phyloP scores from a whole-genome alignment of 2,888 invertebrate genomes.

The Nipponacmea schrenckii region DNA sequence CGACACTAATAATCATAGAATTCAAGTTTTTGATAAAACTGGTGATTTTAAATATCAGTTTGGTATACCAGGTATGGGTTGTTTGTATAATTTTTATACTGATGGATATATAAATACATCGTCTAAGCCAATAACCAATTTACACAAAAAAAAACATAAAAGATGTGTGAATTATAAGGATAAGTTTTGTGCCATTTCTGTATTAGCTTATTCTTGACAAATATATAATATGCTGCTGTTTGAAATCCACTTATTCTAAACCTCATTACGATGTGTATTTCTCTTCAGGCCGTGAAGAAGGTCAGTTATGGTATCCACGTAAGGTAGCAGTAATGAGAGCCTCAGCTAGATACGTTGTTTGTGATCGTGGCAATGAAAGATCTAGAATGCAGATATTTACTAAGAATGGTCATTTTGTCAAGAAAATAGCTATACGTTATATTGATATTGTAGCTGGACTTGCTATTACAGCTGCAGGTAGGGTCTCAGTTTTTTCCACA shows the following conservation, averaged over 20 bases:
- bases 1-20: slow-evolving; percentile 94
- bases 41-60: slow-evolving; percentile 94
- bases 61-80: slow-evolving; percentile 85
- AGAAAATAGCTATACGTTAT: slow-evolving; percentile 83
- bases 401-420: slow-evolving; percentile 92
- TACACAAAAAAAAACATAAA: too few relatives aligned
- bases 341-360: slow-evolving; percentile 78
- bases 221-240: too few relatives aligned
- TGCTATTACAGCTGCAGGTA: slow-evolving; percentile 88
- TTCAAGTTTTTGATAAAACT: slow-evolving; percentile 92
- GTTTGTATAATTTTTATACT: background rate
- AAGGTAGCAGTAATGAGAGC: slow-evolving; percentile 80
- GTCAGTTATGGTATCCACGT: slow-evolving; percentile 95
- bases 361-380: slow-evolving; percentile 95
- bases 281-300: slow-evolving; percentile 77
- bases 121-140: too few relatives aligned
- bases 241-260: too few relatives aligned
- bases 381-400: slow-evolving; percentile 98
- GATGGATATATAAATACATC: too few relatives aligned
- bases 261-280: too few relatives aligned
- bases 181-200: too few relatives aligned
- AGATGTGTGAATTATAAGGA: too few relatives aligned
- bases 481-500: background rate
- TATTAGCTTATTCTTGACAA: too few relatives aligned
- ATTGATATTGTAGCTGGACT: slow-evolving; percentile 83